Evolutionary conservation across 2,113 vertebrate species (phyloP), one percentile per base, ranked within the genome.

Genomic region (Oncorhynchus keta): DNA sequence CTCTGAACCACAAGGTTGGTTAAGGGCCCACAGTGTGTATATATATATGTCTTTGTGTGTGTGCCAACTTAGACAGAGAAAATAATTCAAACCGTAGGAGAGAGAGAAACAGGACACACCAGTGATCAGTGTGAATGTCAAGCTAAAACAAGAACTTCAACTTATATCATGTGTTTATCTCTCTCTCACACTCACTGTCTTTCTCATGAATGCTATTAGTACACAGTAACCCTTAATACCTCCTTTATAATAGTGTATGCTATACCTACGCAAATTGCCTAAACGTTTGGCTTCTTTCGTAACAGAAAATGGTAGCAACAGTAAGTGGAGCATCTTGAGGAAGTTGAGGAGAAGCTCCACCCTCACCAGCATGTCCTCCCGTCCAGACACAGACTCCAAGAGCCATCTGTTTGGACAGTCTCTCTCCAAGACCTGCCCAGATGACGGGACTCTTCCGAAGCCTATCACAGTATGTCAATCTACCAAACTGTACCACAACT

Each of bases 391-490:
- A 0, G 84, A 89, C 51, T 11, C 39, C 9, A 45, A 45, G 39
- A 82, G 82, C 0, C 73, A 91, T 28, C 87, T 99, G 45, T 99
- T 99, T 85, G 95, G 96, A 72, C 95, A 93, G 78, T 93, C 94
- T 24, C 91, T 99, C 73, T 83, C 92, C 64, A 76, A 90, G 13
- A 89, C 96, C 79, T 96, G 95, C 49, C 87, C 90, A 0, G 93
- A 94, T 14, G 86, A 94, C 0, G 74, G 90, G 72, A 91, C 83
- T 0, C 94, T 97, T n/a, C 96, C 97, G 11, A 94, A 94, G 35
- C 92, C 95, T 9, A 86, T 99, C 68, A 89, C 92, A 85, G 98
- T 99, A 91, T 81, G 93, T 90, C 8, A 2, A 16, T 26, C 39
- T 45, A 11, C 39, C 39, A 11, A 48, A 9, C 64, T 30, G 16